These are phyloP conservation scores for Odontophorus gujanensis DNA, from an alignment of 2,113 vertebrate genomes.

Conservation along the genomic window DNA sequence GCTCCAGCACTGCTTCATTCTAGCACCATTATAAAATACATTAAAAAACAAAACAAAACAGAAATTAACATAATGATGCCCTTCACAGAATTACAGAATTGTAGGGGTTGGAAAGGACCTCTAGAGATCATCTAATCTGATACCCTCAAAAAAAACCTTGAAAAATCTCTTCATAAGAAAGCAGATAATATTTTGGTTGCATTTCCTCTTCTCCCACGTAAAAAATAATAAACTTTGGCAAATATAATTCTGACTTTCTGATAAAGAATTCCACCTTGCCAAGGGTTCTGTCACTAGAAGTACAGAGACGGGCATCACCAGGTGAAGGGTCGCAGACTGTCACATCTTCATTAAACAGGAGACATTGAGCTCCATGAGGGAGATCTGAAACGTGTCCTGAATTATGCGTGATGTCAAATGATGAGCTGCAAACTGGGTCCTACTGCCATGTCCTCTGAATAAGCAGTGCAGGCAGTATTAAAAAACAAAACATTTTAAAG, in stretches of 20 bases:
- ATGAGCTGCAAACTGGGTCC: background rate
- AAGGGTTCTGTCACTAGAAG: accelerated
- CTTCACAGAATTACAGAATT: no score
- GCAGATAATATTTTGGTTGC: background rate
- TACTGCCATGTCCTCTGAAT: background rate
- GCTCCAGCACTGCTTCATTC: background rate
- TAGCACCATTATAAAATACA: background rate
- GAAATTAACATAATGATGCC: accelerated
- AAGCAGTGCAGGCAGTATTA: background rate
- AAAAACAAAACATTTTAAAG: background rate
- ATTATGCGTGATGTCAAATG: background rate
- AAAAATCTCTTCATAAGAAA: background rate
- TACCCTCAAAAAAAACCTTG: no score
- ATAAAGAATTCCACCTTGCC: background rate
- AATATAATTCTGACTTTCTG: background rate
- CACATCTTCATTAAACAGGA: background rate
- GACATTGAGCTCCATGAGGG: accelerated
- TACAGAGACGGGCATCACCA: accelerated
- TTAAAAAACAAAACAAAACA: background rate
- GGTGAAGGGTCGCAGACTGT: background rate
- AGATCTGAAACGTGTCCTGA: background rate
- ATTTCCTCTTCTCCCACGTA: background rate
- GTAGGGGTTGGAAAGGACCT: no score
- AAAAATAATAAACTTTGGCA: background rate
- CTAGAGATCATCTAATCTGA: no score